Base-by-base conservation (phyloP, 2,797 vertebrate species). In the Platalea minor region DNA sequence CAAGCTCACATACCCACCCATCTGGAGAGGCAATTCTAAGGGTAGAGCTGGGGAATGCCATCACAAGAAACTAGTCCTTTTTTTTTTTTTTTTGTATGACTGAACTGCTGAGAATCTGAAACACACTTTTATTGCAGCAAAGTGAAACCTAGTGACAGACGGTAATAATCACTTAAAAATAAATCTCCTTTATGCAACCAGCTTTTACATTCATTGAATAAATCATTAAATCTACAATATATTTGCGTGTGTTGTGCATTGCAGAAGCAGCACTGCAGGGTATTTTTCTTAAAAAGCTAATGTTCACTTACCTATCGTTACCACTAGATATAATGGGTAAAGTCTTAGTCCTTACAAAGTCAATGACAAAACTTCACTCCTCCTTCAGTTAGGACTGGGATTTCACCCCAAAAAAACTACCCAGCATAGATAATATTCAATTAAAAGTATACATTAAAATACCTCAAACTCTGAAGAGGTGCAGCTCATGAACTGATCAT, bases 141-240 rank as follows among this genome's bases (percentile, higher is more conserved):
- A 94, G 82, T 92, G 89, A 93, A 97, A 92, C n/a, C 69, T 81
- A 93, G 85, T 88, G 95, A 95, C 96, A 97, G 97, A 97, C 94
- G 95, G 94, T 67, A 96, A 95, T 96, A 95, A 96, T 96, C 91
- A 91, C 91, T 91, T 91, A 67, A 89, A 88, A 93, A 88, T 91
- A 90, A 93, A 95, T 92, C 89, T 91, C 87, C 69, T 94, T 93
- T 96, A 94, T 81, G 89, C 87, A 95, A 94, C 82, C 79, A 90
- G 89, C 18, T 93, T 91, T 93, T 93, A 89, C 59, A 81, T 90
- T 92, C 89, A 78, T 51, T 93, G 95, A 95, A 88, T 73, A 95
- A 96, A 94, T 89, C 89, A 67, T 85, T 91, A 93, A 69, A 82
- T 37, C 94, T 56, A 73, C 39, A 85, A 59, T 77, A n/a, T 70